Base-by-base conservation (phyloP, 2,797 vertebrate genomes). In the Delichon dasypus region DNA sequence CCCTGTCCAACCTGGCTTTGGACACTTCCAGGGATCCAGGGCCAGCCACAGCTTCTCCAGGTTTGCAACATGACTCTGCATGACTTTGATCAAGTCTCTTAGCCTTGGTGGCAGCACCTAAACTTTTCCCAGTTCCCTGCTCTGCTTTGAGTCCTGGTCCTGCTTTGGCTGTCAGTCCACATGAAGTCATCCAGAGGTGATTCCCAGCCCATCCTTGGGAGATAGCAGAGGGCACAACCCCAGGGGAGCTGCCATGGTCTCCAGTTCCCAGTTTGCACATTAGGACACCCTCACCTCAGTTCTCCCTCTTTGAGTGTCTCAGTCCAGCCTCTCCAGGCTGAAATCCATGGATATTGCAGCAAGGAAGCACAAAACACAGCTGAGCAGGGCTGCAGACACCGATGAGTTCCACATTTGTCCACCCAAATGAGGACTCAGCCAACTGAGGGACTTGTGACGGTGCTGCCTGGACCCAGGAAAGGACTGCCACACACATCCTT, bases 401-500 rank as follows among this genome's bases (percentile, higher is more conserved):
- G 19, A 8, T 2, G 34, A 45, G 7, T 34, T 47, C 73, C 25
- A 5, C 23, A 50, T 7, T 60, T 22, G 5, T 13, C 38, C 61
- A n/a, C 17, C 16, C 54, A 60, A 19, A 61, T 2, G 44, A 36
- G 47, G 11, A 47, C 76, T 47, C 48, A 77, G 45, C 71, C 32
- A 29, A 2, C 10, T 6, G 17, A 2, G 61, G 15, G 64, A 17
- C n/a, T 60, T 0, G 0, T 45, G 68, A 12, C 5, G 36, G n/a
- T 34, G 21, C 44, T 57, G 70, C 50, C 53, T 10, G 25, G 30
- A 30, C 25, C 34, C 22, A 21, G 74, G 22, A 25, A 38, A 61
- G 44, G 21, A 20, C 25, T 44, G 14, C 19, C 25, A 0, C 44
- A 20, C 36, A 10, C 11, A 8, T 10, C 26, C 32, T 12, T 50